These are phyloP conservation scores for Chaetodon auriga DNA, from an alignment of 2,113 vertebrate genomes.

Conservation along the genomic window DNA sequence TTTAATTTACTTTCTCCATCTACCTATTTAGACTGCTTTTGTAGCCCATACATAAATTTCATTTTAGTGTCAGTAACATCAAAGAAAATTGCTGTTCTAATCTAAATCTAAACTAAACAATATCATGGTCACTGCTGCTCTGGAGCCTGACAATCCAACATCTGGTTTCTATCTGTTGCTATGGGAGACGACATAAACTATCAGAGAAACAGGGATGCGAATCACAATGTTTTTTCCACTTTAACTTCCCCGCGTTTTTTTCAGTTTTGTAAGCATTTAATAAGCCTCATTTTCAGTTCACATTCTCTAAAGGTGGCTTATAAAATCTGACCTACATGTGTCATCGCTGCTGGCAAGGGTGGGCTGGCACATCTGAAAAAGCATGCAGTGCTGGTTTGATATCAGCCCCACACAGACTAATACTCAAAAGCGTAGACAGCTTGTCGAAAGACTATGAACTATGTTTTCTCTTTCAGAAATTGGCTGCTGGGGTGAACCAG, in stretches of 20 bases:
- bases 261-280: neutral
- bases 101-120: conserved; percentile 7
- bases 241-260: neutral
- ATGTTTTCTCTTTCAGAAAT: conserved; percentile 86
- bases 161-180: conserved; percentile 26
- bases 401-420: neutral
- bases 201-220: conserved; percentile 12
- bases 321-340: neutral
- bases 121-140: neutral
- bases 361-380: neutral
- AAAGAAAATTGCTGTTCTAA: neutral
- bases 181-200: neutral
- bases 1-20: neutral
- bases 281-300: neutral
- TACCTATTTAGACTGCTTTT: neutral
- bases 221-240: neutral
- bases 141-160: neutral
- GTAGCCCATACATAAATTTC: neutral
- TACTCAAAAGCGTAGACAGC: neutral
- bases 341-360: neutral
- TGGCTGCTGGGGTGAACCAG: conserved; percentile 94
- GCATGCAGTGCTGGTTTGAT: neutral
- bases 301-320: neutral
- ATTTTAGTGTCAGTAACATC: neutral
- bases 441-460: conserved; percentile 7